Evolutionary conservation across 2,888 invertebrate species (phyloP).

Genomic region (Nudaria mundana): DNA sequence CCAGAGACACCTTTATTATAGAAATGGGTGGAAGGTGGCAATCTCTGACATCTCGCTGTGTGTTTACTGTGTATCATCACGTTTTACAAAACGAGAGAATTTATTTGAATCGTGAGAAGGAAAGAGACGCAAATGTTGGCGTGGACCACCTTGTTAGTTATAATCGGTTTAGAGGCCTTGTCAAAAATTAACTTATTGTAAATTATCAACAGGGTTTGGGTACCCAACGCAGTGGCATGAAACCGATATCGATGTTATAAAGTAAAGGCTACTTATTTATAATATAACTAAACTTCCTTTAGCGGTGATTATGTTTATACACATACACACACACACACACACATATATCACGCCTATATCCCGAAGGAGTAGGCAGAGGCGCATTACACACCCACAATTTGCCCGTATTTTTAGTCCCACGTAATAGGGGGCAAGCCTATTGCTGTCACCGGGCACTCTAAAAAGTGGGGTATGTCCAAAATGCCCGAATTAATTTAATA

Average conservation of each 20-base stretch:
- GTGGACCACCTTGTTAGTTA: slow-evolving; percentile 72
- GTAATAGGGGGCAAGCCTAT: no score
- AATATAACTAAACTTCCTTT: no score
- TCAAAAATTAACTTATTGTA: slow-evolving; percentile 69
- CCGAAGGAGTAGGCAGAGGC: no score
- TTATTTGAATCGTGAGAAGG: slow-evolving; percentile 45
- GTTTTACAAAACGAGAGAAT: slow-evolving; percentile 52
- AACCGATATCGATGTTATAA: slow-evolving; percentile 36
- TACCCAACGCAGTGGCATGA: slow-evolving; percentile 19
- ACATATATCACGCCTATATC: no score
- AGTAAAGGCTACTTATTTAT: no score
- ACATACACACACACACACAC: no score
- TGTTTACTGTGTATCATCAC: slow-evolving; percentile 57
- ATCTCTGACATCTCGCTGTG: slow-evolving; percentile 47
- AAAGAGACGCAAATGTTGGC: slow-evolving; percentile 41
- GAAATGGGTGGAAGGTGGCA: slow-evolving; percentile 53
- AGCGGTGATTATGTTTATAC: no score
- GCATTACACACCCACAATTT: no score
- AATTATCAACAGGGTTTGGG: slow-evolving; percentile 58
- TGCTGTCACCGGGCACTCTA: no score
- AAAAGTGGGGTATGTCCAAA: no score
- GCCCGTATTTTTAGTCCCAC: no score
- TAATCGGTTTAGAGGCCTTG: slow-evolving; percentile 70
- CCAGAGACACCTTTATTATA: slow-evolving; percentile 48
- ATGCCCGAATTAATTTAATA: no score